Conservation (phyloP, 2,797 vertebrate species). For the Chanos chanos region DNA sequence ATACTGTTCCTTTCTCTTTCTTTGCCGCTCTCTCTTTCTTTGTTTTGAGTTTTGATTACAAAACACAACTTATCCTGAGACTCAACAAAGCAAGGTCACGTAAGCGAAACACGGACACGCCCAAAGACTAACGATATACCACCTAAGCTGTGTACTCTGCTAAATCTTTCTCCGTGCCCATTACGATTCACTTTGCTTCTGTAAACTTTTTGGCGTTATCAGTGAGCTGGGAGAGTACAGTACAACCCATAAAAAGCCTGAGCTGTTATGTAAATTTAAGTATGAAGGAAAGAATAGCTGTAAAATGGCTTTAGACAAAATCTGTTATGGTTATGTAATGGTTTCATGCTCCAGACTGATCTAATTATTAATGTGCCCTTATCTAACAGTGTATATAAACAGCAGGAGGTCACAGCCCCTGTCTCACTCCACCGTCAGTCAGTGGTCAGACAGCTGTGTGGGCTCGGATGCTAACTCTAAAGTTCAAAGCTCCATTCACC, state of each 20-base stretch:
- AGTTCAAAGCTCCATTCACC: slow-evolving; percentile 44
- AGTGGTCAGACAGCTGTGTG: slow-evolving; percentile 61
- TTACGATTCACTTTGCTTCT: no score
- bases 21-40: background rate
- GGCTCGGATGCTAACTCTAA: slow-evolving; percentile 42
- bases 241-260: no score
- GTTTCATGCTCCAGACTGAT: background rate
- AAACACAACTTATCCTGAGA: slow-evolving; percentile 48
- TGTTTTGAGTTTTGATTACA: slow-evolving; percentile 52
- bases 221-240: no score
- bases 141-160: no score
- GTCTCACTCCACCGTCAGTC: slow-evolving; percentile 56
- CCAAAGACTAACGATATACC: background rate
- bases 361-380: background rate
- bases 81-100: slow-evolving; percentile 55
- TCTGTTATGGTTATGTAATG: no score
- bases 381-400: slow-evolving; percentile 11
- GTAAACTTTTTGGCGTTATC: no score
- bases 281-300: no score
- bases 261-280: no score
- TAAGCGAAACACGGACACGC: background rate
- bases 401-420: slow-evolving; percentile 29
- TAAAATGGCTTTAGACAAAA: no score
- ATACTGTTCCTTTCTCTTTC: background rate
- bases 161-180: no score